Evolutionary conservation across 2,888 invertebrate species (phyloP).

Genomic region (Tachina fera): DNA sequence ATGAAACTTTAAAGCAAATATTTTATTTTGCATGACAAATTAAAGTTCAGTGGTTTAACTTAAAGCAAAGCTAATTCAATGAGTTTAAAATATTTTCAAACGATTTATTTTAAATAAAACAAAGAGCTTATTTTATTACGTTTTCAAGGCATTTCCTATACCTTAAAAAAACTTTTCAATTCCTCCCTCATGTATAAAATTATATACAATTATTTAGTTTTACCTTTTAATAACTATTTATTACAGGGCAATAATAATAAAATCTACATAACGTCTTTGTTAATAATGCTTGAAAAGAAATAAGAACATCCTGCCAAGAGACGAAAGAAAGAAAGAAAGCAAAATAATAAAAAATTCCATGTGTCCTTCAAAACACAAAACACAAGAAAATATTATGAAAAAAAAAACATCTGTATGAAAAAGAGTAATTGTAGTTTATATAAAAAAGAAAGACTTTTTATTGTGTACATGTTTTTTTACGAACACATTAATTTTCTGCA

Average conservation of each 20-base stretch:
- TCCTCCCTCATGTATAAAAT: not conserved
- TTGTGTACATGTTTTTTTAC: conserved; percentile 9
- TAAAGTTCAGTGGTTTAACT: too few species aligned
- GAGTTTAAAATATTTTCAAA: too few species aligned
- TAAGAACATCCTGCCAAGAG: conserved; percentile 47
- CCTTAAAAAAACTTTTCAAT: not conserved
- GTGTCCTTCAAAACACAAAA: conserved; percentile 32
- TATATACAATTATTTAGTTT: not conserved
- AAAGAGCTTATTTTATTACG: too few species aligned
- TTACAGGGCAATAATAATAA: conserved; percentile 22
- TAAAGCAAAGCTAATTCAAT: too few species aligned
- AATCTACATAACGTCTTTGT: conserved; percentile 16
- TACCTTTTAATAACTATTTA: conserved; percentile 45
- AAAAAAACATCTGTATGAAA: conserved; percentile 14
- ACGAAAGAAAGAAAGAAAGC: not conserved
- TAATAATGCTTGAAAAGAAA: conserved; percentile 7
- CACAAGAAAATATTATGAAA: conserved; percentile 12
- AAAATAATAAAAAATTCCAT: not conserved
- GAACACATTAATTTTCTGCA: conserved; percentile 16
- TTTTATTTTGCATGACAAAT: too few species aligned
- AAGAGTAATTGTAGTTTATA: conserved; percentile 13
- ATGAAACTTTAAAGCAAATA: too few species aligned
- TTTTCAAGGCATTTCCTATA: not conserved
- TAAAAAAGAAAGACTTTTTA: not conserved
- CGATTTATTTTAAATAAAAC: too few species aligned